Base-by-base conservation (phyloP, 2,797 vertebrate genomes). In the Pangasius djambal region DNA sequence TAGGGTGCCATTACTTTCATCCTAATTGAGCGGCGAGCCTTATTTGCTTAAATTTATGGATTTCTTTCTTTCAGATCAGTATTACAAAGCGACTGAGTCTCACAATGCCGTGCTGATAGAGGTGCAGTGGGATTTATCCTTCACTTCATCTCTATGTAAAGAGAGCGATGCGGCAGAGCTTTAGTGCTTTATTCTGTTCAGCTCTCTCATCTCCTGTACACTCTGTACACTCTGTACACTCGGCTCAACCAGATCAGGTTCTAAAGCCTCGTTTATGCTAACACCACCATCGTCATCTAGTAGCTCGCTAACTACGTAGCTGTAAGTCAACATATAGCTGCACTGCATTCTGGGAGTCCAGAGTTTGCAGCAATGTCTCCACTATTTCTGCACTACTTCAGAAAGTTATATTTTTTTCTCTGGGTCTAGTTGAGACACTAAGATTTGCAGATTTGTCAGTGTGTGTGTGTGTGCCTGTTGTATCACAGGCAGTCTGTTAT, bases 401-500 rank as follows among this genome's bases (percentile, higher is more conserved):
- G 6, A 31, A n/a, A n/a, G 4, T 13, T 31, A 15, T 5, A 28
- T n/a, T 31, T 67, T 63, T 63, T 67, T 28, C 10, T 15, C 65
- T 67, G n/a, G 65, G 65, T n/a, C 65, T 67, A 31, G 65, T 85
- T 72, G 15, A 40, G 34, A 72, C 69, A 20, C 16, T 10, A 72
- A 37, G 34, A 20, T 7, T 22, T 37, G 18, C 69, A 37, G 69
- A 37, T 72, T 37, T 70, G 40, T 55, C n/a, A 31, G 59, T 85
- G 84, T 74, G 40, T 89, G 83, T 82, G 89, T 91, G 92, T 50
- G 61, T 22, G 87, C 10, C 3, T 48, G 44, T 6, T 75, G 10
- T 48, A 75, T 95, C 95, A 94, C 94, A 94, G 93, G 93, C 92
- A 91, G 92, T 92, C 87, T 88, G 88, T 93, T 28, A n/a, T 78